These are phyloP conservation scores for Carassius carassius DNA, from an alignment of 2,113 vertebrate genomes.

Conservation along the genomic window DNA sequence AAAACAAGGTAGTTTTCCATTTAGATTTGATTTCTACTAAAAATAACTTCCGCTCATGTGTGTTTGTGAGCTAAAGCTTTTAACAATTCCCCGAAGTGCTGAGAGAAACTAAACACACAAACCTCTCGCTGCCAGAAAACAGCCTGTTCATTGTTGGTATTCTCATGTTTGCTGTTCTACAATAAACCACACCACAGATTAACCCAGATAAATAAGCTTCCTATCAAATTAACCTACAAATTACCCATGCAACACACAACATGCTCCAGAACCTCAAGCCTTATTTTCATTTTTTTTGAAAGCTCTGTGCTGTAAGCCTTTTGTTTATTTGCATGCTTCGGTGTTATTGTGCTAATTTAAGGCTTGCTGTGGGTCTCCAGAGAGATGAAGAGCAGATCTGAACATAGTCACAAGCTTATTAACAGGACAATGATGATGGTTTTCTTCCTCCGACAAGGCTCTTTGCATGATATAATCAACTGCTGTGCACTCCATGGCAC, in stretches of 20 bases:
- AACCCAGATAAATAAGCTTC: slow-evolving; percentile 68
- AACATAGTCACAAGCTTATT: slow-evolving; percentile 52
- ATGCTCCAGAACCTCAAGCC: slow-evolving; percentile 61
- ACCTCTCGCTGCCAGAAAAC: slow-evolving; percentile 50
- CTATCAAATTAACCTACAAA: slow-evolving; percentile 70
- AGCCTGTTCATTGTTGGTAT: slow-evolving; percentile 50
- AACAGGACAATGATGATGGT: slow-evolving; percentile 50
- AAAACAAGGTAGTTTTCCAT: slow-evolving; percentile 64
- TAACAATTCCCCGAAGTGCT: slow-evolving; percentile 33
- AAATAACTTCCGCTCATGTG: slow-evolving; percentile 6
- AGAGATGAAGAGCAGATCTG: slow-evolving; percentile 58
- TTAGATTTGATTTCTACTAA: slow-evolving; percentile 32
- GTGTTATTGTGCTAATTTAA: slow-evolving; percentile 61
- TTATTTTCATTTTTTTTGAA: slow-evolving; percentile 69
- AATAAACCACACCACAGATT: slow-evolving; percentile 61
- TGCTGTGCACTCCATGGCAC: background rate
- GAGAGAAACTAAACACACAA: slow-evolving; percentile 51
- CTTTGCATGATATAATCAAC: slow-evolving; percentile 12
- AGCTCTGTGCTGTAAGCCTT: slow-evolving; percentile 64
- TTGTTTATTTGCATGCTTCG: slow-evolving; percentile 66
- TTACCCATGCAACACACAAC: slow-evolving; percentile 60
- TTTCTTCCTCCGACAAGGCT: slow-evolving; percentile 40
- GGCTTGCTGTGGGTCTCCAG: slow-evolving; percentile 55
- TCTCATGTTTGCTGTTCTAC: slow-evolving; percentile 56
- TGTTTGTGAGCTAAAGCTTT: slow-evolving; percentile 36